These are phyloP conservation scores for Hyles euphorbiae DNA, from an alignment of 1,140 invertebrate species.

Conservation along the genomic window DNA sequence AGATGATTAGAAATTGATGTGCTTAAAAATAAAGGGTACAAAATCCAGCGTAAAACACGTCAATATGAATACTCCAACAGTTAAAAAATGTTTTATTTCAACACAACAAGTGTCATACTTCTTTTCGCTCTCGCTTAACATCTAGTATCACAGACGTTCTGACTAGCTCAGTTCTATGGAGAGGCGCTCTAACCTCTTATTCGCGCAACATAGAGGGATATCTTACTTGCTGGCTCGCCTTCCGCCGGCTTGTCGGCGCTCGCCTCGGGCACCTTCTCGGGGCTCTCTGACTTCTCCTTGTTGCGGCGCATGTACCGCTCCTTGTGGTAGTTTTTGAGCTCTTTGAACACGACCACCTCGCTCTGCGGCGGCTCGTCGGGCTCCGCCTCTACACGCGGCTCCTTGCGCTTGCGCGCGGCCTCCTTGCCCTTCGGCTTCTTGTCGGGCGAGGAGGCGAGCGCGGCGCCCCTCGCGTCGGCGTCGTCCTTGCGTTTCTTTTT, in stretches of 20 bases:
- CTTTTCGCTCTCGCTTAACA: slow-evolving; percentile 33
- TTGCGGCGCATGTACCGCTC: slow-evolving; percentile 80
- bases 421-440: slow-evolving; percentile 24
- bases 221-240: slow-evolving; percentile 64
- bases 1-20: too few species aligned
- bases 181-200: slow-evolving; percentile 29
- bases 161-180: slow-evolving; percentile 14
- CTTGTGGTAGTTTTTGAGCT: slow-evolving; percentile 77
- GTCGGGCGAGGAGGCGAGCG: slow-evolving; percentile 34
- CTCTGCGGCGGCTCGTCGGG: slow-evolving; percentile 26
- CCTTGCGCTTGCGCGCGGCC: slow-evolving; percentile 17
- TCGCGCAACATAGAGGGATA: slow-evolving; percentile 43
- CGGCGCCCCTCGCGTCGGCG: slow-evolving; percentile 25
- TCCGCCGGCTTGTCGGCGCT: slow-evolving; percentile 18
- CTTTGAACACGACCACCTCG: slow-evolving; percentile 76
- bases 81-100: slow-evolving; percentile 64
- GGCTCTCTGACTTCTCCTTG: slow-evolving; percentile 76
- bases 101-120: slow-evolving; percentile 42
- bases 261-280: slow-evolving; percentile 33
- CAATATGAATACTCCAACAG: slow-evolving; percentile 63
- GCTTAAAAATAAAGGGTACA: slow-evolving; percentile 40
- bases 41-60: slow-evolving; percentile 35
- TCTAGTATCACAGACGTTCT: slow-evolving; percentile 53
- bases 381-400: slow-evolving; percentile 16
- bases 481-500: slow-evolving; percentile 13